phyloP scores from a whole-genome alignment of 2,888 invertebrate species.

The Mycalesis mineus region DNA sequence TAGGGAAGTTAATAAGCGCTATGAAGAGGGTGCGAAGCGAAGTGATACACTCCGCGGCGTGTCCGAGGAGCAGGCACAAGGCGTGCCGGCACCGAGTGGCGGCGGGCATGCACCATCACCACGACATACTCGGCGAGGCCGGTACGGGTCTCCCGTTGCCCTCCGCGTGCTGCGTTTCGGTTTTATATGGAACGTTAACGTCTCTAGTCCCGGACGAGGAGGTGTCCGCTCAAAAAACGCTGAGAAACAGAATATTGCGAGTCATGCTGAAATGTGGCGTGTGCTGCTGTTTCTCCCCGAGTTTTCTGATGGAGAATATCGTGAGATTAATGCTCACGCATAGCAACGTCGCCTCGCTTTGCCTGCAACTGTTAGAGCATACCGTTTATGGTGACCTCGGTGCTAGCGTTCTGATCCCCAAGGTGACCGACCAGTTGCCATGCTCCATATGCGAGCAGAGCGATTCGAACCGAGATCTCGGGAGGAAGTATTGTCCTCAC shows the following conservation, averaged over 20 bases:
- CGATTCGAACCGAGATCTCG: conserved; percentile 46
- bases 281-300: conserved; percentile 81
- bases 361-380: conserved; percentile 76
- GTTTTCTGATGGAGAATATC: conserved; percentile 66
- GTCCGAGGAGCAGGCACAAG: conserved; percentile 72
- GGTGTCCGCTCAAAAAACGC: conserved; percentile 49
- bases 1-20: conserved; percentile 75
- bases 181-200: conserved; percentile 74
- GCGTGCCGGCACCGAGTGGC: conserved; percentile 63
- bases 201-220: conserved; percentile 67
- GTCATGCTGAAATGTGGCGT: conserved; percentile 78
- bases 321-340: conserved; percentile 69
- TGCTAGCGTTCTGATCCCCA: conserved; percentile 56
- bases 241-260: conserved; percentile 71
- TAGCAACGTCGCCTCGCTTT: conserved; percentile 53
- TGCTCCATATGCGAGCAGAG: conserved; percentile 65
- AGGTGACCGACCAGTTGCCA: conserved; percentile 59
- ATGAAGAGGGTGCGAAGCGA: conserved; percentile 79
- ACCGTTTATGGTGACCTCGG: conserved; percentile 80
- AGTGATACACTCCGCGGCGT: conserved; percentile 74
- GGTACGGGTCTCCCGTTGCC: conserved; percentile 56
- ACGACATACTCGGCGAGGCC: conserved; percentile 75
- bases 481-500: conserved; percentile 51
- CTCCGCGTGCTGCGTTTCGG: conserved; percentile 76
- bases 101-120: conserved; percentile 78